Conservation (phyloP, 30 jellyfish, hydroid and myxozoan species). For the Phacellophora camtschatica region DNA sequence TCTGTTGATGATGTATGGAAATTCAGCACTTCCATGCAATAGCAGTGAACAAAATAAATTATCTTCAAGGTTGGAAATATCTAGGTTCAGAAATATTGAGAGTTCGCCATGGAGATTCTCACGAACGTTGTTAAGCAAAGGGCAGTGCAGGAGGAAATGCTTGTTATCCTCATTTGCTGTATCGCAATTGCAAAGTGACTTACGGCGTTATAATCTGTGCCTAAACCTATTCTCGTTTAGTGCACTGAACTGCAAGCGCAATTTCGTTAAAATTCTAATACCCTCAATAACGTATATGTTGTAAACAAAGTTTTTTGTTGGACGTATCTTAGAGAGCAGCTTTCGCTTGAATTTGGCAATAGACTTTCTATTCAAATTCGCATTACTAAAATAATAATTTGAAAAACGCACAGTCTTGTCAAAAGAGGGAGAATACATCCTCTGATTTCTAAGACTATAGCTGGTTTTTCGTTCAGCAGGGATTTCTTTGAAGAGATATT, state of each 20-base stretch:
- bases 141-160: constrained; percentile 58
- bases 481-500: constrained; percentile 9
- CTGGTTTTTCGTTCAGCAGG: neutral
- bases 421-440: constrained; percentile 8
- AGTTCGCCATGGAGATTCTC: constrained; percentile 31
- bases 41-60: constrained; percentile 24
- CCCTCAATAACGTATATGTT: neutral
- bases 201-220: neutral
- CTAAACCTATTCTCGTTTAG: neutral
- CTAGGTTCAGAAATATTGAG: constrained; percentile 36
- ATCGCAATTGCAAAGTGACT: constrained; percentile 21
- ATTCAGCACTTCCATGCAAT: constrained; percentile 42
- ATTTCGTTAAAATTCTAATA: neutral
- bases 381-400: constrained; percentile 9
- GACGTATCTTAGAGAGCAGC: constrained; percentile 1
- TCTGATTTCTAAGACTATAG: neutral
- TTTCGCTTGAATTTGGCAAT: constrained; percentile 9
- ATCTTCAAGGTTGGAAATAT: constrained; percentile 16
- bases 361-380: neutral
- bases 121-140: constrained; percentile 5
- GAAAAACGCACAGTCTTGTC: constrained; percentile 26
- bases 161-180: constrained; percentile 31
- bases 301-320: neutral
- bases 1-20: constrained; percentile 30
- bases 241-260: neutral